Evolutionary conservation across 1,140 invertebrate species (phyloP).

Genomic region (Ceratoteleas bidentatus): DNA sequence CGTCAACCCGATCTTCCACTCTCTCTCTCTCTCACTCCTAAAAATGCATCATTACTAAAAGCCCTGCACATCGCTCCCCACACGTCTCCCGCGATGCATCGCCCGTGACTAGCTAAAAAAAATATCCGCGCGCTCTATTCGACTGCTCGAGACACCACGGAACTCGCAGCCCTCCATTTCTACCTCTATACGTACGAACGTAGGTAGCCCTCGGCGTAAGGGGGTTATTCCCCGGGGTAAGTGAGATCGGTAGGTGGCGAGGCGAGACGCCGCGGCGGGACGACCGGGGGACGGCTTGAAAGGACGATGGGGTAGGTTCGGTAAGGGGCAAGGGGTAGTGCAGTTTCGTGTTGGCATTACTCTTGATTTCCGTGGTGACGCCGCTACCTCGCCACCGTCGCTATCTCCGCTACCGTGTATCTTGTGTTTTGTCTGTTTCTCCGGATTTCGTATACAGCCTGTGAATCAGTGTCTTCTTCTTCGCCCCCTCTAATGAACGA

Average conservation of each 20-base stretch:
- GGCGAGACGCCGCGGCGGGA: constrained; percentile 67
- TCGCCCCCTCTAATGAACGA: constrained; percentile 27
- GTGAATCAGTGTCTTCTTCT: constrained; percentile 35
- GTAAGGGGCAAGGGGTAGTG: constrained; percentile 80
- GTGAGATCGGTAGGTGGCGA: constrained; percentile 71
- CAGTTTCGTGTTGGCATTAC: constrained; percentile 82
- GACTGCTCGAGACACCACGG: constrained; percentile 24
- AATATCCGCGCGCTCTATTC: constrained; percentile 27
- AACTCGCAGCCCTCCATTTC: constrained; percentile 38
- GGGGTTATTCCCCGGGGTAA: constrained; percentile 76
- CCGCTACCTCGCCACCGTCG: constrained; percentile 73
- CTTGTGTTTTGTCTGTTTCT: constrained; percentile 60
- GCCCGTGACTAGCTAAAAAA: constrained; percentile 37
- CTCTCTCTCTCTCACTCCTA: too few species aligned
- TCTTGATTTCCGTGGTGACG: constrained; percentile 82
- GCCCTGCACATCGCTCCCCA: too few species aligned
- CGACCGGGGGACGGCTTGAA: constrained; percentile 57
- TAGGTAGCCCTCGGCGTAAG: constrained; percentile 54
- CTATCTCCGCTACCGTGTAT: constrained; percentile 64
- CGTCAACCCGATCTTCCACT: too few species aligned
- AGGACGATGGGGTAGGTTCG: constrained; percentile 64
- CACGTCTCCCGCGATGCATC: too few species aligned
- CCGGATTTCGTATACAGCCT: constrained; percentile 42
- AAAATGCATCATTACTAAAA: too few species aligned
- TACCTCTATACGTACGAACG: constrained; percentile 40